These are phyloP conservation scores for Danionella dracula DNA, from an alignment of 2,797 vertebrate genomes.

Conservation along the genomic window DNA sequence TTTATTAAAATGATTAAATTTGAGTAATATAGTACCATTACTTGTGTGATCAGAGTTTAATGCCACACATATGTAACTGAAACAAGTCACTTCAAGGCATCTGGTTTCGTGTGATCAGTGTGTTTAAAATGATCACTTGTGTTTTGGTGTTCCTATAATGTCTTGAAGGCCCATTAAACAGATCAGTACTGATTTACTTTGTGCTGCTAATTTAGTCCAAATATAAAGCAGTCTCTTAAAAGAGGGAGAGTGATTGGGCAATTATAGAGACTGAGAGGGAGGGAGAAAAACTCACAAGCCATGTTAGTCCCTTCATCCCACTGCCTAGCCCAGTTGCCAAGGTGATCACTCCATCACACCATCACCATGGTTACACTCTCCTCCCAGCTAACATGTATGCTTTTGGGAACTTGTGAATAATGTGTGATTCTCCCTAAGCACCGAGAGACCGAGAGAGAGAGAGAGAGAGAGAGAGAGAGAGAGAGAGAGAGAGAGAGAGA, in stretches of 20 bases:
- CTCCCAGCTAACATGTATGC: conserved; percentile 23
- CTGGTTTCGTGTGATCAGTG: too few relatives aligned
- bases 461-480: neutral
- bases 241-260: conserved; percentile 12
- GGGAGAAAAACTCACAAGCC: conserved; percentile 7
- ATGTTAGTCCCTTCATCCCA: conserved; percentile 11
- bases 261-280: conserved; percentile 4
- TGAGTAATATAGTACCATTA: too few relatives aligned
- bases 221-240: conserved; percentile 7
- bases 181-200: conserved; percentile 4
- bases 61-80: too few relatives aligned
- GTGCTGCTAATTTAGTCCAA: neutral
- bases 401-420: conserved; percentile 26
- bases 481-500: neutral
- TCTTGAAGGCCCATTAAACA: neutral
- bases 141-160: neutral
- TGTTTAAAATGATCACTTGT: too few relatives aligned
- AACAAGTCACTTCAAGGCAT: too few relatives aligned
- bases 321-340: conserved; percentile 14
- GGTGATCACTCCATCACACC: conserved; percentile 19
- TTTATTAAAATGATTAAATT: too few relatives aligned
- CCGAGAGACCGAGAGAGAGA: neutral
- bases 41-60: too few relatives aligned
- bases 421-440: conserved; percentile 17
- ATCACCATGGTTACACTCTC: too few relatives aligned